A percentile compares a stretch with the other conserved stretches of the same genome.
Evolutionary conservation across 2,113 vertebrate species (phyloP).

Genomic region (Microcebus lehilahytsara): DNA sequence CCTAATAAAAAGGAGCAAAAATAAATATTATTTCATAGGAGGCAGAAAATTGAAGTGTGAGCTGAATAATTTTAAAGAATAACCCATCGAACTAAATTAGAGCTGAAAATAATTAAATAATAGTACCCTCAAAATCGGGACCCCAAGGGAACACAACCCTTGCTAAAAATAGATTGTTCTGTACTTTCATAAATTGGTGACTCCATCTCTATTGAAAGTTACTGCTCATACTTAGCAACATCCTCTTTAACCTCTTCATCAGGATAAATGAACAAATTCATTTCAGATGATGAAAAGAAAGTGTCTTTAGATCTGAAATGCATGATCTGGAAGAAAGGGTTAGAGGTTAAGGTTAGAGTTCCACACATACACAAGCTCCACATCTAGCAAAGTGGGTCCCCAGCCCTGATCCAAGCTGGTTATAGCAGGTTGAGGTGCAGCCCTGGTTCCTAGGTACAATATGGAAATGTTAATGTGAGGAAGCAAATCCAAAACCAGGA

Average conservation of each 20-base stretch:
- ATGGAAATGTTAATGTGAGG: neutral
- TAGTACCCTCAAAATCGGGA: neutral
- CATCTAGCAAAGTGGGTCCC: neutral
- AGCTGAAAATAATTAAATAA: neutral
- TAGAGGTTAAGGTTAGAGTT: neutral
- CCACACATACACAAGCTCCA: neutral
- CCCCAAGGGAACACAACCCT: neutral
- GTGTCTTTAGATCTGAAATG: neutral
- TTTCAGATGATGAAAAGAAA: neutral
- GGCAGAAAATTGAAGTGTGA: slow-evolving; percentile 16
- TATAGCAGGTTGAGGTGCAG: neutral
- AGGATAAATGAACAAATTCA: neutral
- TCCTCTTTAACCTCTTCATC: neutral
- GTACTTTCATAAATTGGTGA: neutral
- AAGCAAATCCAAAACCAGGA: neutral
- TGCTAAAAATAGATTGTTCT: neutral
- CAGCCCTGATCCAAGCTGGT: neutral
- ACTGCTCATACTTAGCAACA: neutral
- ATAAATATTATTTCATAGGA: neutral
- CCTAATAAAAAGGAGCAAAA: neutral
- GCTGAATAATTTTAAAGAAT: neutral
- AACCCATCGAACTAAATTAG: neutral
- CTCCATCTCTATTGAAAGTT: neutral
- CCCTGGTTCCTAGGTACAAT: neutral
- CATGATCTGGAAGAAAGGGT: neutral